Evolutionary conservation across 2,113 vertebrate species (phyloP).

Genomic region (Petrocephalus microphthalmus): DNA sequence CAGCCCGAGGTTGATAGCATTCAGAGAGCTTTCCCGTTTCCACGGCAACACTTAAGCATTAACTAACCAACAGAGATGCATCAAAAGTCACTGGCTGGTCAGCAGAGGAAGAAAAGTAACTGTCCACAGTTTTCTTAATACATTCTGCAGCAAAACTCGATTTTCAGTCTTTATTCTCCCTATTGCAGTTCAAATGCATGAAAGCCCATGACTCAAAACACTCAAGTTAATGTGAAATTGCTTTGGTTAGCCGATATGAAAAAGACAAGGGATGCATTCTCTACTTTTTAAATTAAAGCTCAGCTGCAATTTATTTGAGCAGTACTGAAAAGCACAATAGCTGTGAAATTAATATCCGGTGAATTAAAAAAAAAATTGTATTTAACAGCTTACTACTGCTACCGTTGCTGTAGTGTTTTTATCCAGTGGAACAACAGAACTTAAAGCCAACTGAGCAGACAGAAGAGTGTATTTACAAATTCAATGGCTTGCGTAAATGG

Average conservation of each 20-base stretch:
- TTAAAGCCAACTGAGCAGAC: background rate
- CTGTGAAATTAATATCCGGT: slow-evolving; percentile 54
- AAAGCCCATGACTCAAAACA: slow-evolving; percentile 48
- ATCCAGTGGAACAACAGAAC: background rate
- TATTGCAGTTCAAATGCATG: slow-evolving; percentile 41
- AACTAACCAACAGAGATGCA: slow-evolving; percentile 29
- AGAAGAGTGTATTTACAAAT: background rate
- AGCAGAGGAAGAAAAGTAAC: slow-evolving; percentile 2
- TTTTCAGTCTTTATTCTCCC: slow-evolving; percentile 37
- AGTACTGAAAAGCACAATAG: slow-evolving; percentile 46
- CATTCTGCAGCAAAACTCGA: background rate
- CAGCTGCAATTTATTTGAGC: slow-evolving; percentile 55
- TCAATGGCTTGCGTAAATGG: background rate
- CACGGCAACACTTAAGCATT: slow-evolving; percentile 7
- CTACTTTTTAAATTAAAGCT: slow-evolving; percentile 51
- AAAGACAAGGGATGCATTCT: slow-evolving; percentile 40
- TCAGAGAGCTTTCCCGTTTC: background rate
- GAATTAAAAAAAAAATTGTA: slow-evolving; percentile 40
- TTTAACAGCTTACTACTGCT: background rate
- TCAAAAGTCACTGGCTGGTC: slow-evolving; percentile 30
- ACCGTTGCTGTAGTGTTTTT: background rate
- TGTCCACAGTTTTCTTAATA: background rate
- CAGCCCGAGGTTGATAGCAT: background rate
- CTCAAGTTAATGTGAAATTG: slow-evolving; percentile 48
- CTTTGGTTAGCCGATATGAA: slow-evolving; percentile 40